Base-by-base conservation (phyloP, 2,113 vertebrate species). In the Hepsetus odoe region DNA sequence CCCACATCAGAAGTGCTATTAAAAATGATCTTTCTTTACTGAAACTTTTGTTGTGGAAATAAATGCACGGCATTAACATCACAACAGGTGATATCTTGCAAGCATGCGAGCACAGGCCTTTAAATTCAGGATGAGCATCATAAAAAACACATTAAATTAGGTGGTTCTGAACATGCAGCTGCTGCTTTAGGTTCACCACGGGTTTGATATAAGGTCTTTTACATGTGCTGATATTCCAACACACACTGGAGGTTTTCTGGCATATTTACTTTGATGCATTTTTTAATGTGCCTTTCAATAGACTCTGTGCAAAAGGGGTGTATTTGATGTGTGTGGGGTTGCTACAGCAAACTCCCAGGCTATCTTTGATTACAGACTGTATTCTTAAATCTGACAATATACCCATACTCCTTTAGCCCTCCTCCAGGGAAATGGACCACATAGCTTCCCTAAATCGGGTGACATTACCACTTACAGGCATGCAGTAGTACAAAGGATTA, bases 201-300 rank as follows among this genome's bases (percentile, higher is more conserved):
- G 14, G 46, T 49, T 49, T 28, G 44, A 71, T 22, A 28, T 33
- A 53, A 38, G 68, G n/a, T 24, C 42, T 51, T 20, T 12, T 5
- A 2, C n/a, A 3, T 32, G 46, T 55, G 35, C 70, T 72, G 74
- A 38, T 72, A 32, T 68, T 69, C 49, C 13, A 42, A 33, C 49
- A 30, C 69, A 62, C n/a, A 42, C 56, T 76, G 49, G 56, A 72
- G 74, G 75, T 40, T 56, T 64, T 58, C 35, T 71, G 33, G 46
- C 58, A 76, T 53, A 62, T 81, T 76, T 66, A 66, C 68, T 77
- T 77, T 77, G 74, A 82, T 72, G 51, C 56, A 30, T 66, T 69
- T 66, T 69, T 69, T 80, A 65, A 80, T 75, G 59, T 35, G 44
- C 42, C 3, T 56, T 40, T 71, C 58, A 71, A 76, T 70, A 55